Evolutionary conservation across 2,797 vertebrate species (phyloP), one percentile per base, ranked within the genome.

Genomic region (Jordanella pulchra): DNA sequence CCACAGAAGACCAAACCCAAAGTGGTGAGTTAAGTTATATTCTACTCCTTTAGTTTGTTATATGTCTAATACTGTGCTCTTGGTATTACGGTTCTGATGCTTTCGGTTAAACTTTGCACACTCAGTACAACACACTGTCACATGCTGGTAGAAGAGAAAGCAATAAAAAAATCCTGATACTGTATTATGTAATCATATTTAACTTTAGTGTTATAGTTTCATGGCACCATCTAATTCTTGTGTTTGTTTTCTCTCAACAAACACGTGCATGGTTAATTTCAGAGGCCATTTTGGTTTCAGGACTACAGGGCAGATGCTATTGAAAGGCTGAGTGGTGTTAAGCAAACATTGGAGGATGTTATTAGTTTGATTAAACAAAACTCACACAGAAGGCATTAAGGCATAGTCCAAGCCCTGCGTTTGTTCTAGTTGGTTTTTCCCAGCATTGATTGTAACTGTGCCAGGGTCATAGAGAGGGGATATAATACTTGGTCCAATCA

Each of bases 1-100:
- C 87, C 89, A 54, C 92, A 92, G 92, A 93, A 88, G 84, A 93
- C 91, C 90, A 99, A 98, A 85, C 97, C 97, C 0, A 95, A 94
- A 91, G 98, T 99, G 97, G 98, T 99, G 89, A 97, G 97, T 97
- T 12, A 21, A 77, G 6, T 39, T 69, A 69, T 71, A 42, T 61
- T 69, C 58, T 0, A 63, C 7, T 67, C 1, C 42, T 64, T 63
- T 32, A 47, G 47, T 61, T 13, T 23, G n/a, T 14, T 48, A 44
- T 45, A 15, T 63, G n/a, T 69, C 75, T 80, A 65, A 25, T 45
- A 56, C 18, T 53, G 7, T 72, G n/a, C 63, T 44, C n/a, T 73
- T 12, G 44, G 53, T 58, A 53, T 61, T 69, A 68, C 25, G 42
- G 27, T 72, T 75, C 2, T 48, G 51, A 69, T 76, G 28, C 53